Evolutionary conservation across 2,797 vertebrate species (phyloP), one percentile per base, ranked within the genome.

Genomic region (Falco rusticolus): DNA sequence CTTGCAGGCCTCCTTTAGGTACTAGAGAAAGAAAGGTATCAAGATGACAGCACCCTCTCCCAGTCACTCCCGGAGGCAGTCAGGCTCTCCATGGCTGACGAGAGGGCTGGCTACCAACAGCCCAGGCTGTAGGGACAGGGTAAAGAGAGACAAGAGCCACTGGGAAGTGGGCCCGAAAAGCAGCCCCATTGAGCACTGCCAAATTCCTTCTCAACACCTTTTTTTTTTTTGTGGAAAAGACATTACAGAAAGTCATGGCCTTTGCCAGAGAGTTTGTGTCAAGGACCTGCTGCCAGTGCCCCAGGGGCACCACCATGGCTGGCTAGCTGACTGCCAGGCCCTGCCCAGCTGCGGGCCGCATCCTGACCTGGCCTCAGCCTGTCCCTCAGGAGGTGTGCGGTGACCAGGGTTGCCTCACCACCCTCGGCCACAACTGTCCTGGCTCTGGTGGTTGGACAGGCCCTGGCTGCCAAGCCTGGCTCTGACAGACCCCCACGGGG

Each of bases 31-130:
- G 17, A 71, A 76, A 84, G 26, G 12, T 10, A 29, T 45, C 2
- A 6, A 66, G 26, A 87, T 56, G 17, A 64, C 9, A 78, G 45
- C 1, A 4, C 7, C 11, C 26, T 17, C 16, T 43, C 31, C 57
- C 60, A 14, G 21, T 12, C 0, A 0, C 25, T 34, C 47, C 57
- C 10, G 24, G 48, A 26, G 83, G 56, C 47, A 76, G 16, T 22
- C 60, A 59, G 33, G 24, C 28, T 78, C 43, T 51, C 39, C 22
- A 7, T 3, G 39, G 43, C 21, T n/a, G 16, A 74, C 17, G 2
- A 5, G 31, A 53, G 10, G 13, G n/a, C 48, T 79, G 54, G 18
- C 51, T 66, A 63, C 26, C n/a, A 69, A 70, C 11, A 77, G 29
- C 26, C 8, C 4, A 4, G 57, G 64, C 26, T 39, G 25, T 1